Evolutionary conservation across 2,113 vertebrate genomes (phyloP).

Genomic region (Candoia aspera): DNA sequence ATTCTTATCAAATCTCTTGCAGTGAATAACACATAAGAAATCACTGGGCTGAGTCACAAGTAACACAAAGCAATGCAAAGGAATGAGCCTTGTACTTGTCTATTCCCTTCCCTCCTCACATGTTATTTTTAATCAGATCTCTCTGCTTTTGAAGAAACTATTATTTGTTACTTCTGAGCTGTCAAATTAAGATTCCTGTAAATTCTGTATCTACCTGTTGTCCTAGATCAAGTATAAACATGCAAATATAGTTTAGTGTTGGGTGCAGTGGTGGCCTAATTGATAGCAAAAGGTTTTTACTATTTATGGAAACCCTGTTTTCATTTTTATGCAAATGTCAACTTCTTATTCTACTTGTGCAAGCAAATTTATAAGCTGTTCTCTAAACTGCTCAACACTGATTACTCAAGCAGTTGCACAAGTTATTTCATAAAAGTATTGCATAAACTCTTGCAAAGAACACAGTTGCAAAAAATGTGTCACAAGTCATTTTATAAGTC

Average conservation of each 20-base stretch:
- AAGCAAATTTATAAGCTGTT: neutral
- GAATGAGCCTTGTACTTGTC: neutral
- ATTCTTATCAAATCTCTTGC: slow-evolving; percentile 46
- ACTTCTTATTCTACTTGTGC: neutral
- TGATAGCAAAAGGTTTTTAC: neutral
- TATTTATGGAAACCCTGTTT: neutral
- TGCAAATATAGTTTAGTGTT: neutral
- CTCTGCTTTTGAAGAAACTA: neutral
- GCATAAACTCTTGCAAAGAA: neutral
- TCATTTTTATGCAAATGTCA: neutral
- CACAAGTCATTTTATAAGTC: neutral
- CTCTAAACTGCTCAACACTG: neutral
- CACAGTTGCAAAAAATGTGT: neutral
- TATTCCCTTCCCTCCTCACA: neutral
- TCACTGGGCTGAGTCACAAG: slow-evolving; percentile 16
- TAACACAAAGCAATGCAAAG: neutral
- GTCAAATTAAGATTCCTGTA: neutral
- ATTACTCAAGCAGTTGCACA: neutral
- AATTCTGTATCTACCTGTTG: neutral
- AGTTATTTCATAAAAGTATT: neutral
- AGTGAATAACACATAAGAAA: slow-evolving; percentile 12
- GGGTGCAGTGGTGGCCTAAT: neutral
- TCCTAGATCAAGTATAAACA: neutral
- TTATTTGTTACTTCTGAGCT: neutral
- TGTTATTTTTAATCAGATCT: neutral